These are phyloP conservation scores for Bucorvus abyssinicus DNA, from an alignment of 2,797 vertebrate species.

Conservation along the genomic window DNA sequence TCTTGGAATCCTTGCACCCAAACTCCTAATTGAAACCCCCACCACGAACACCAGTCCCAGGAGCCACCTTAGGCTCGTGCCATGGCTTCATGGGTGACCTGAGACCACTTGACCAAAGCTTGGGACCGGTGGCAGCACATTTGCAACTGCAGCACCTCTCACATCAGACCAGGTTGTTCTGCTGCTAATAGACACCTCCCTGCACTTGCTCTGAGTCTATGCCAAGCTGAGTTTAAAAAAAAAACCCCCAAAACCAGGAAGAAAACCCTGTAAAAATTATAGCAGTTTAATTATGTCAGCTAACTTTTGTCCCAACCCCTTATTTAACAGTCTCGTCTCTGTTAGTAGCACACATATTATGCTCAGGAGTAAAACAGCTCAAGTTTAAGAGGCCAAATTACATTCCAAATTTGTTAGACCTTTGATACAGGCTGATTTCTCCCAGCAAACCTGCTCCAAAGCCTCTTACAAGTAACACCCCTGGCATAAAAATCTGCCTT, in stretches of 20 bases:
- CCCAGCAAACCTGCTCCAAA: not conserved
- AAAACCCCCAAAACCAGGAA: not conserved
- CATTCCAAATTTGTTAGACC: not conserved
- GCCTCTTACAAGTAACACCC: not conserved
- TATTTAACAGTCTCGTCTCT: not conserved
- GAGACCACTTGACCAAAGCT: not conserved
- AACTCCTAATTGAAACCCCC: not conserved
- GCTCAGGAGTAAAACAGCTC: not conserved
- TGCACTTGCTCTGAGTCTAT: not conserved
- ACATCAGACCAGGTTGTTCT: not conserved
- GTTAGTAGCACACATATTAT: not conserved
- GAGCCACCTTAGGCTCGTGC: rapidly evolving
- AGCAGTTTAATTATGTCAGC: not conserved
- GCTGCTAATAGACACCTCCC: not conserved
- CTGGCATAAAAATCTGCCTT: not conserved
- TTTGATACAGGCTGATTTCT: not conserved
- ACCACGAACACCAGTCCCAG: not conserved
- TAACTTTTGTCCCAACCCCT: not conserved
- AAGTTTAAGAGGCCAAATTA: not conserved
- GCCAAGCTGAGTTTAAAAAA: not conserved
- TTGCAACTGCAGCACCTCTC: not conserved
- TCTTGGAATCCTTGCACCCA: not conserved
- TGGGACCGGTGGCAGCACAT: rapidly evolving
- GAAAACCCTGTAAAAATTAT: not conserved
- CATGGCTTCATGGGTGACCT: not conserved